phyloP scores from a whole-genome alignment of 2,113 vertebrate genomes.

The Rhinoderma darwinii region DNA sequence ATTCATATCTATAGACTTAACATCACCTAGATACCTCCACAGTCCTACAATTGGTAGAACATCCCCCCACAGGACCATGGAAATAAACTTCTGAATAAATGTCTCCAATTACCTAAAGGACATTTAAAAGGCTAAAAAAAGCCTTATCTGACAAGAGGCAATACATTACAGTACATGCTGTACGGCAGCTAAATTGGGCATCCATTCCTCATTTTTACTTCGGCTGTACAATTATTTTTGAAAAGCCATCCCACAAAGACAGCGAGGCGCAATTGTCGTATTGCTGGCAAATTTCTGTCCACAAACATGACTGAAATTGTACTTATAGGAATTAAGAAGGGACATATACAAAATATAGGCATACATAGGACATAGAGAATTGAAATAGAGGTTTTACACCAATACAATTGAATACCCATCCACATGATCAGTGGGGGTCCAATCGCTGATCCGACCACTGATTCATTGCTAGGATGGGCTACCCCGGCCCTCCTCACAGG shows the following conservation, averaged over 20 bases:
- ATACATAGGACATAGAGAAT: too few species aligned
- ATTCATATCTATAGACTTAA: constrained; percentile 5
- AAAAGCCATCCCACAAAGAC: neutral
- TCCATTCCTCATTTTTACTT: neutral
- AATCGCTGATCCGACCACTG: too few species aligned
- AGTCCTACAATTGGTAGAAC: neutral
- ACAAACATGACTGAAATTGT: too few species aligned
- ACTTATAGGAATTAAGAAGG: too few species aligned
- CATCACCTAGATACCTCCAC: neutral
- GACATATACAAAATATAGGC: too few species aligned
- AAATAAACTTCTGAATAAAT: neutral
- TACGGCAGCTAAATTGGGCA: neutral
- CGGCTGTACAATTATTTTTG: neutral
- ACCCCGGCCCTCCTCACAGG: too few species aligned
- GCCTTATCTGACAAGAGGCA: neutral
- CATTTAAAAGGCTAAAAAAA: neutral
- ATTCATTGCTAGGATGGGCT: too few species aligned
- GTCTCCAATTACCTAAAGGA: neutral
- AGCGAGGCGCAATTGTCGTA: neutral
- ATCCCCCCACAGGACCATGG: neutral
- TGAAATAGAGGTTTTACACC: too few species aligned
- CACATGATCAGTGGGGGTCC: too few species aligned
- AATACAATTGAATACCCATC: too few species aligned
- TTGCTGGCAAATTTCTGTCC: too few species aligned
- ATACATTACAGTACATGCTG: neutral